A percentile compares a stretch with the other conserved stretches of the same genome.
These are phyloP conservation scores for Halesus radiatus DNA, from an alignment of 1,140 invertebrate genomes.

Conservation along the genomic window DNA sequence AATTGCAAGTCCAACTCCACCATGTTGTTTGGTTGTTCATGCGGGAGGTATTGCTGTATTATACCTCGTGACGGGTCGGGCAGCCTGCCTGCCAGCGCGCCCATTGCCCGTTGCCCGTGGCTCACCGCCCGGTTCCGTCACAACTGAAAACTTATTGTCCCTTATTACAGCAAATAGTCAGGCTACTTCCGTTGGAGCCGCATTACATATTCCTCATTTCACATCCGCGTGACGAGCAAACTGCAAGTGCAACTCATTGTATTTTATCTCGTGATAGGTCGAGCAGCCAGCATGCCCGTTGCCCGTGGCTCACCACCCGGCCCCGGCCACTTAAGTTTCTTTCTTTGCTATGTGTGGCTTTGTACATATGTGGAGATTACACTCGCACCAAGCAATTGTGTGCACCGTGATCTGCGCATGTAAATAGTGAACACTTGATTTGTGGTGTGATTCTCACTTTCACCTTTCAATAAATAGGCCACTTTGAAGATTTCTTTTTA, in stretches of 20 bases:
- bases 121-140: no score
- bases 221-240: conserved; percentile 38
- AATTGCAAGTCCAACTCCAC: background rate
- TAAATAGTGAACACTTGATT: conserved; percentile 50
- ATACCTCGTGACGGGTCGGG: no score
- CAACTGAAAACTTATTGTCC: conserved; percentile 51
- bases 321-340: no score
- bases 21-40: background rate
- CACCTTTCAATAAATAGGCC: conserved; percentile 56
- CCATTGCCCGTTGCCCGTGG: no score
- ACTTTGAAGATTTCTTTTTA: conserved; percentile 57
- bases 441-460: conserved; percentile 53
- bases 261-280: background rate
- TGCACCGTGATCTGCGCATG: conserved; percentile 23
- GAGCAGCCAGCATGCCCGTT: no score
- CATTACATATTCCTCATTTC: conserved; percentile 50
- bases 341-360: conserved; percentile 55
- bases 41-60: background rate
- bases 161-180: conserved; percentile 48
- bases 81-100: no score
- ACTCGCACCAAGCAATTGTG: conserved; percentile 14
- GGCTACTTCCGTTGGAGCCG: conserved; percentile 41
- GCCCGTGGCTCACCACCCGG: no score
- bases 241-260: background rate
- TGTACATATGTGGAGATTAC: conserved; percentile 44